Evolutionary conservation across 2,113 vertebrate species (phyloP), one percentile per base, ranked within the genome.

Genomic region (Hydropotes inermis): DNA sequence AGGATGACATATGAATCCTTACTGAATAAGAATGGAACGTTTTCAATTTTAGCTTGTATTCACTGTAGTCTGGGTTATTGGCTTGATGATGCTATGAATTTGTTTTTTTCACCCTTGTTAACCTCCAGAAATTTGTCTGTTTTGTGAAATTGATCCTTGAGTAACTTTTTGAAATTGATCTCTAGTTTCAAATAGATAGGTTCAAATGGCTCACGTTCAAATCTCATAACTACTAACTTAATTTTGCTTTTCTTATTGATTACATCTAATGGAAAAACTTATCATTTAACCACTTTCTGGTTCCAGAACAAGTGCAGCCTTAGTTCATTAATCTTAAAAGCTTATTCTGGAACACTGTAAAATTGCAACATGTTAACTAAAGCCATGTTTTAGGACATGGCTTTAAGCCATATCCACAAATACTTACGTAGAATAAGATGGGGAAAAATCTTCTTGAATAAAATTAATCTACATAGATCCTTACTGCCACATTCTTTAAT

Each of bases 191-290:
- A 82, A 87, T 95, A 97, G 96, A 76, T 98, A 94, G 61, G 70
- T 95, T 98, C 95, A 97, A 94, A 89, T 97, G 89, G 30, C 95
- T 79, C 52, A 50, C 97, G 95, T 98, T 97, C 95, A 98, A 95
- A 92, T 95, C 95, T 97, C 94, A 92, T 98, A 98, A 98, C 98
- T 98, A 98, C 97, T 98, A 98, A 87, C 91, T 99, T 98, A 93
- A 96, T 98, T 4, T 0, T 98, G 60, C 92, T 98, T 98, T 96
- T 94, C 82, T 94, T 98, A 98, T 98, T 98, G 98, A 99, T 98
- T 95, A 91, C 33, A 12, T 28, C 47, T 98, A 98, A 98, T 98
- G 97, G 97, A 97, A 0, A 19, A 97, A 97, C 92, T 97, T 97
- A 39, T 92, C 87, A 94, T 98, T 98, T 98, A 98, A 96, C 94